Conservation (phyloP, 2,113 vertebrate species). For the Scytalopus superciliaris region DNA sequence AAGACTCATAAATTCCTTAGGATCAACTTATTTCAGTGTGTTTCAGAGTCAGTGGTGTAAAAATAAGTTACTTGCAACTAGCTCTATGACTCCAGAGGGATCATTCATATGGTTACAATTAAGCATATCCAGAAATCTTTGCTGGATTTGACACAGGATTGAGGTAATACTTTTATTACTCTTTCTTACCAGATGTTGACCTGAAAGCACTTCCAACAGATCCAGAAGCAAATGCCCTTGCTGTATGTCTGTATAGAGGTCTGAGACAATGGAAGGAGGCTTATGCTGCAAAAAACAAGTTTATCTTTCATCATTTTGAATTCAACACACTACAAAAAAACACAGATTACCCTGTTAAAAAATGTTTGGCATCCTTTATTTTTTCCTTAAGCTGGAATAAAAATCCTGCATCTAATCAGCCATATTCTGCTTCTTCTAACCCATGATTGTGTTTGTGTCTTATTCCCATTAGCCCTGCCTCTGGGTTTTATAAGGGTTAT, state of each 20-base stretch:
- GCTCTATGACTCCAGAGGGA: not conserved
- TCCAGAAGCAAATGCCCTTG: constrained; percentile 89
- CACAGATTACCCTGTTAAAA: not conserved
- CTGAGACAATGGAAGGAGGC: constrained; percentile 79
- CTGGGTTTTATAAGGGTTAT: not conserved
- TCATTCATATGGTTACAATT: not conserved
- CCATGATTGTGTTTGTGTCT: not conserved
- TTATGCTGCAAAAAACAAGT: constrained; percentile 77
- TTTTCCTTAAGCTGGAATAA: not conserved
- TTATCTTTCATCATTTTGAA: not conserved
- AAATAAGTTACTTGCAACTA: not conserved
- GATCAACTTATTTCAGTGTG: not conserved
- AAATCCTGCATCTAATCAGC: not conserved
- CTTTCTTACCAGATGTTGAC: constrained; percentile 85
- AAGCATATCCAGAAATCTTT: constrained; percentile 7
- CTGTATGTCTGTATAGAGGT: constrained; percentile 88
- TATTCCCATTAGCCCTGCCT: not conserved
- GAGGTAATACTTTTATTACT: not conserved
- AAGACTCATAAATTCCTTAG: not conserved
- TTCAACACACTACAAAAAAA: not conserved
- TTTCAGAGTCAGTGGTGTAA: not conserved
- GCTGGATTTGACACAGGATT: not conserved
- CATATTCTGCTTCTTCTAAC: not conserved
- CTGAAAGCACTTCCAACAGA: constrained; percentile 93
- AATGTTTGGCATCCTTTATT: not conserved